Conservation (phyloP, 1,140 invertebrate species). For the Octopus sinensis region DNA sequence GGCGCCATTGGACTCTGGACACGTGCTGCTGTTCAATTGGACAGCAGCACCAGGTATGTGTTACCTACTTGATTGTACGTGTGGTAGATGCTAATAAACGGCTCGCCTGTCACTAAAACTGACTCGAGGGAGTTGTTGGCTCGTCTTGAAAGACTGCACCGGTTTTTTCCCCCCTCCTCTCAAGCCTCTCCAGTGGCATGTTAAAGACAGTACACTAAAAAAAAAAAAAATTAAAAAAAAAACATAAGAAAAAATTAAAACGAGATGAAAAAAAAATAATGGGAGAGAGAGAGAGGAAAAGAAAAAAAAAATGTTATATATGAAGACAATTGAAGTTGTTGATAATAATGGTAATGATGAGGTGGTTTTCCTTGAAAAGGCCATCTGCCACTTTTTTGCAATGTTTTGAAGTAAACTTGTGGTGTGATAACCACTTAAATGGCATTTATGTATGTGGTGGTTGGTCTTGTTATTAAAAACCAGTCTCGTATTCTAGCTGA, state of each 20-base stretch:
- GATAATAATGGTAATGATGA: not conserved
- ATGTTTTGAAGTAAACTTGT: not conserved
- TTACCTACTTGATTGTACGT: slow-evolving; percentile 6
- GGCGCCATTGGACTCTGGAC: not conserved
- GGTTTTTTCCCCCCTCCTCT: not conserved
- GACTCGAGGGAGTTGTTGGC: not conserved
- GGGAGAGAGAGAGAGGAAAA: not conserved
- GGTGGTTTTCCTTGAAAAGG: not conserved
- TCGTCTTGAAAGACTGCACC: too few relatives aligned
- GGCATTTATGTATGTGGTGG: not conserved
- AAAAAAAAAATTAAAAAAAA: not conserved
- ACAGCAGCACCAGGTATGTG: slow-evolving; percentile 12
- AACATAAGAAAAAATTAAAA: not conserved
- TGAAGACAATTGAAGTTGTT: not conserved
- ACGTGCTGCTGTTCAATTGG: slow-evolving; percentile 14
- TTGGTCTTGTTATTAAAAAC: slow-evolving; percentile 5
- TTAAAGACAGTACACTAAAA: not conserved
- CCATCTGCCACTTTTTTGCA: not conserved
- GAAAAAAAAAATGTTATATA: not conserved
- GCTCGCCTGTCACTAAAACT: not conserved
- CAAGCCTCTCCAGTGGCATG: not conserved
- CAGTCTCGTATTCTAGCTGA: not conserved
- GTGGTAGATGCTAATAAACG: not conserved
- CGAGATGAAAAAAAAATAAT: not conserved
- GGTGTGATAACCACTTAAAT: not conserved